These are phyloP conservation scores for Agrilus mali DNA, from an alignment of 2,888 invertebrate genomes.

Conservation along the genomic window DNA sequence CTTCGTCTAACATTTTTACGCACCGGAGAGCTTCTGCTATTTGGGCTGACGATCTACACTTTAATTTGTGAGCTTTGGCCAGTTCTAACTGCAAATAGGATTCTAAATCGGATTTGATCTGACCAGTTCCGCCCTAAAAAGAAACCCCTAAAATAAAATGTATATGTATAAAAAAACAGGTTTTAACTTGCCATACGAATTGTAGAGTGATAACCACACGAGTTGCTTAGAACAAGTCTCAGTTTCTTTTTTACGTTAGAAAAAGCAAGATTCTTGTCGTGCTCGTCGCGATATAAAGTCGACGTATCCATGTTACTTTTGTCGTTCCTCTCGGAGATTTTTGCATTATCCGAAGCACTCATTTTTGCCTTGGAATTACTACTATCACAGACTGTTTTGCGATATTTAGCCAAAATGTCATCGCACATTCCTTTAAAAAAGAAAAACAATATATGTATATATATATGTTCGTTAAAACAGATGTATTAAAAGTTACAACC, in stretches of 20 bases:
- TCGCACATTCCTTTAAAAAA: slow-evolving; percentile 62
- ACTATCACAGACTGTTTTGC: slow-evolving; percentile 31
- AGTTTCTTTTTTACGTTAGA: slow-evolving; percentile 75
- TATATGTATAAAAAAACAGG: background rate
- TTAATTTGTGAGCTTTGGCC: slow-evolving; percentile 70
- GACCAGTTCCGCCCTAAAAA: slow-evolving; percentile 14
- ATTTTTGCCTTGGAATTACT: slow-evolving; percentile 17
- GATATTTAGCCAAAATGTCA: slow-evolving; percentile 90
- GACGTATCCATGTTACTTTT: background rate
- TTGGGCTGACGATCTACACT: slow-evolving; percentile 66
- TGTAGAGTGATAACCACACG: slow-evolving; percentile 59
- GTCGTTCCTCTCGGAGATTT: background rate
- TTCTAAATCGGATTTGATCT: slow-evolving; percentile 36
- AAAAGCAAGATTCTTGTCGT: slow-evolving; percentile 48
- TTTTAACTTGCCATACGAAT: slow-evolving; percentile 22
- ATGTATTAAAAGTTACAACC: too few relatives aligned
- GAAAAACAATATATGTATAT: background rate
- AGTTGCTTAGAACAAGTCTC: slow-evolving; percentile 78
- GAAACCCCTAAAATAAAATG: background rate
- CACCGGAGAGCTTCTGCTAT: slow-evolving; percentile 75
- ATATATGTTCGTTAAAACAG: too few relatives aligned
- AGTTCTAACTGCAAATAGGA: slow-evolving; percentile 61
- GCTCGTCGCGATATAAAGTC: slow-evolving; percentile 38
- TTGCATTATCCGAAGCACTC: background rate
- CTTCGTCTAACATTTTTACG: slow-evolving; percentile 56